phyloP scores from a whole-genome alignment of 1,140 invertebrate species.

The Camponotus pennsylvanicus region DNA sequence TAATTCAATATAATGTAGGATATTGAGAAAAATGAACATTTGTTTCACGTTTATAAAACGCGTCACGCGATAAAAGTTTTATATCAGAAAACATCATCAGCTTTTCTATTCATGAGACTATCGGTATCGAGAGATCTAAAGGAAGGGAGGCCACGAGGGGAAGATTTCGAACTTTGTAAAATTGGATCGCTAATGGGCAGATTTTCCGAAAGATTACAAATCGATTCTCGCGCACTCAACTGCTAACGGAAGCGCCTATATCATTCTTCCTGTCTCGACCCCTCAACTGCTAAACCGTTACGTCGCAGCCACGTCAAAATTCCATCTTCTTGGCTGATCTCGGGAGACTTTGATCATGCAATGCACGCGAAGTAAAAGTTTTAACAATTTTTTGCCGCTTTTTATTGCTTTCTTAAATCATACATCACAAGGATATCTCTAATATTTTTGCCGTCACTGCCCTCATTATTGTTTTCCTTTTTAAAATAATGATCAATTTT shows the following conservation, averaged over 20 bases:
- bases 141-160: background rate
- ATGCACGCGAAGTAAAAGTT: slow-evolving; percentile 24
- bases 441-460: slow-evolving; percentile 1
- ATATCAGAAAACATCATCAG: slow-evolving; percentile 22
- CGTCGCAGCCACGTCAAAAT: slow-evolving; percentile 20
- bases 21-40: too few relatives aligned
- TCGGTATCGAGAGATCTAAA: background rate
- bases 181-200: slow-evolving; percentile 50
- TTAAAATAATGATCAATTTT: background rate
- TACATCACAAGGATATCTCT: background rate
- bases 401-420: background rate
- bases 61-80: background rate
- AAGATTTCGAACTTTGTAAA: slow-evolving; percentile 9
- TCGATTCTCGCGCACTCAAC: slow-evolving; percentile 28
- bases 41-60: background rate
- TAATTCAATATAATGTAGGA: background rate
- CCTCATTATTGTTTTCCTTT: background rate
- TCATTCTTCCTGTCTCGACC: slow-evolving; percentile 15
- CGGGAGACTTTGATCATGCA: slow-evolving; percentile 17
- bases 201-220: slow-evolving; percentile 28
- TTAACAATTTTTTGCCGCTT: slow-evolving; percentile 19
- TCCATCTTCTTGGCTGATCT: slow-evolving; percentile 47
- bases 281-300: slow-evolving; percentile 28
- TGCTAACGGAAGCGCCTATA: slow-evolving; percentile 34
- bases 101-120: background rate